Conservation (phyloP, 2,113 vertebrate species). For the Chaenocephalus aceratus region DNA sequence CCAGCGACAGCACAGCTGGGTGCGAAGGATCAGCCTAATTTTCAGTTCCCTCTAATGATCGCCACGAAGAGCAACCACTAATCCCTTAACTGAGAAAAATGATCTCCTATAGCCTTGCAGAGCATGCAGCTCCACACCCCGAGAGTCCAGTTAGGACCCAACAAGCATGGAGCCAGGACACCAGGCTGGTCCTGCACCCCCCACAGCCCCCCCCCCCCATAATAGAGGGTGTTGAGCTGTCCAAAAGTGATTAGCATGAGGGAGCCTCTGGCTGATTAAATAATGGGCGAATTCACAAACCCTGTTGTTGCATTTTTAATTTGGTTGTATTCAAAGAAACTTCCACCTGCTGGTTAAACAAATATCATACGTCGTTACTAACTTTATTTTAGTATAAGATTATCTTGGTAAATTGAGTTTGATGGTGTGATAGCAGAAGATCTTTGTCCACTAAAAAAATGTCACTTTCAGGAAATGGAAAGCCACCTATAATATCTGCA, state of each 20-base stretch:
- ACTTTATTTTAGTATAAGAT: neutral
- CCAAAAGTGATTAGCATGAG: conserved; percentile 71
- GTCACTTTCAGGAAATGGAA: neutral
- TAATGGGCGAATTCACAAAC: conserved; percentile 40
- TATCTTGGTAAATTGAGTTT: conserved; percentile 15
- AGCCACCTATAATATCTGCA: neutral
- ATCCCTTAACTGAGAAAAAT: conserved; percentile 80
- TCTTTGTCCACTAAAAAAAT: neutral
- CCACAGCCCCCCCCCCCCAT: conserved; percentile 4
- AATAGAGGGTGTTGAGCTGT: conserved; percentile 54
- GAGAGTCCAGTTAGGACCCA: conserved; percentile 68
- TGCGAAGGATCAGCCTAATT: conserved; percentile 82
- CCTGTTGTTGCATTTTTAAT: conserved; percentile 16
- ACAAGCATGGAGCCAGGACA: conserved; percentile 50
- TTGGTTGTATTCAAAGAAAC: conserved; percentile 10
- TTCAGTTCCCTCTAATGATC: conserved; percentile 78
- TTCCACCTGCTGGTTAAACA: neutral
- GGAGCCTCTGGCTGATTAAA: conserved; percentile 59
- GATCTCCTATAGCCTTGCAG: conserved; percentile 70
- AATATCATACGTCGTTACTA: neutral
- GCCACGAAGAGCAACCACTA: conserved; percentile 76
- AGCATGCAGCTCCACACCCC: conserved; percentile 53
- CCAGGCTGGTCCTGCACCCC: conserved; percentile 37
- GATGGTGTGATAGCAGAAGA: conserved; percentile 41
- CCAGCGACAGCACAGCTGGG: conserved; percentile 78